Evolutionary conservation across 1,140 invertebrate species (phyloP).

Genomic region (Andrena cerasifolii): DNA sequence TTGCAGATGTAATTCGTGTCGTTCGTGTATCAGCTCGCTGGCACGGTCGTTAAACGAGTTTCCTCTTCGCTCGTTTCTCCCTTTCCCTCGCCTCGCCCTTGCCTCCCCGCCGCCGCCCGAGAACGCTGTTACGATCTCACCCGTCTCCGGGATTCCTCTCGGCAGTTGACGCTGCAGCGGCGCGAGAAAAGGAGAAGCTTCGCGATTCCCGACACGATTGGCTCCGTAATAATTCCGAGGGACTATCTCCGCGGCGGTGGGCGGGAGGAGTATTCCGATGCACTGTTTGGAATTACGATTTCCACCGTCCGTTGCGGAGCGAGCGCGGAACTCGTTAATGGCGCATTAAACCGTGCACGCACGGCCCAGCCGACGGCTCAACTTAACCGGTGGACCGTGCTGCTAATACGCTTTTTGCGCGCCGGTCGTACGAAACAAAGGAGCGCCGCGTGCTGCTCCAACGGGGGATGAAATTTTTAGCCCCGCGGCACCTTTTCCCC

Average conservation of each 20-base stretch:
- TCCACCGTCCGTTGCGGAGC: constrained; percentile 18
- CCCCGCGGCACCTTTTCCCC: constrained; percentile 15
- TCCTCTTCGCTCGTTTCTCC: constrained; percentile 38
- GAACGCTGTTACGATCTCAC: constrained; percentile 7
- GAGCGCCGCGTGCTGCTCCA: constrained; percentile 5
- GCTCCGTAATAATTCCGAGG: constrained; percentile 50
- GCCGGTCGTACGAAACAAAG: constrained; percentile 5
- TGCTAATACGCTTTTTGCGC: neutral
- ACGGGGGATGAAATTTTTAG: constrained; percentile 43
- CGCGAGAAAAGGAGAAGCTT: constrained; percentile 57
- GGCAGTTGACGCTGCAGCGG: constrained; percentile 50
- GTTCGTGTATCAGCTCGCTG: constrained; percentile 63
- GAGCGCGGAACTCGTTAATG: neutral
- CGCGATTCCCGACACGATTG: constrained; percentile 62
- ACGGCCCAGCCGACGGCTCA: neutral
- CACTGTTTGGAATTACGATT: neutral
- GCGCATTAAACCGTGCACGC: neutral
- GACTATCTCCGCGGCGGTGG: too few relatives aligned
- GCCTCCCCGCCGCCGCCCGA: neutral
- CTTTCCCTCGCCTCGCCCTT: neutral
- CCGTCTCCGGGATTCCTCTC: constrained; percentile 40
- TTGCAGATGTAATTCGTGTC: constrained; percentile 68
- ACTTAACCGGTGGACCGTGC: neutral
- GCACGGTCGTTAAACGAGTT: constrained; percentile 66
- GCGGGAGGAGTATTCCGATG: too few relatives aligned